phyloP scores from a whole-genome alignment of 2,113 vertebrate species.

The Labrus mixtus region DNA sequence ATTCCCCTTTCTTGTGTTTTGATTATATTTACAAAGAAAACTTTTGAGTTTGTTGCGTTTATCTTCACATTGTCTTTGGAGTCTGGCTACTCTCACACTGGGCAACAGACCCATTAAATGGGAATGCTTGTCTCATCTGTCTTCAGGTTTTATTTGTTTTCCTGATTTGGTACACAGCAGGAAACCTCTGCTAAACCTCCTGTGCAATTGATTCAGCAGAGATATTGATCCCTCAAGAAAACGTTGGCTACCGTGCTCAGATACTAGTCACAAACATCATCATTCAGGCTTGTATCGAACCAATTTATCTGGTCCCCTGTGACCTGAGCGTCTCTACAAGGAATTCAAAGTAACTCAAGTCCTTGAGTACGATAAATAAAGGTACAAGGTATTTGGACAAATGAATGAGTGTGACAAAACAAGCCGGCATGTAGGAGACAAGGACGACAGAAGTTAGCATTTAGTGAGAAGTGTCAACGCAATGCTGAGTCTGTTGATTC shows the following conservation, averaged over 20 bases:
- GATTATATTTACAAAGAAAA: slow-evolving; percentile 15
- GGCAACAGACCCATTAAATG: slow-evolving; percentile 43
- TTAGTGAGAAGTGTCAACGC: neutral
- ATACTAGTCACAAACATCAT: slow-evolving; percentile 46
- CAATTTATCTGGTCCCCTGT: slow-evolving; percentile 45
- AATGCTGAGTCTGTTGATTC: slow-evolving; percentile 4
- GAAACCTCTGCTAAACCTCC: slow-evolving; percentile 53
- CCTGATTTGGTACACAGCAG: slow-evolving; percentile 47
- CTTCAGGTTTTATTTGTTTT: slow-evolving; percentile 64
- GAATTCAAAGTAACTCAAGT: slow-evolving; percentile 32
- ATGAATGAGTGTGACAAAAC: slow-evolving; percentile 12
- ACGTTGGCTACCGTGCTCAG: slow-evolving; percentile 24
- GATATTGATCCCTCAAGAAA: slow-evolving; percentile 58
- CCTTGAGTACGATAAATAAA: slow-evolving; percentile 32
- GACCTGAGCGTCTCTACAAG: slow-evolving; percentile 23
- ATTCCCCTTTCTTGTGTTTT: slow-evolving; percentile 40
- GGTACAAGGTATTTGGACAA: slow-evolving; percentile 13
- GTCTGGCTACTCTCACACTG: slow-evolving; percentile 10
- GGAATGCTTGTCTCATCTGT: slow-evolving; percentile 47
- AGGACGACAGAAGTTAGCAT: slow-evolving; percentile 4
- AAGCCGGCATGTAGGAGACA: neutral
- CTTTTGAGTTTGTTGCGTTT: slow-evolving; percentile 43
- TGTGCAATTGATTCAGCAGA: slow-evolving; percentile 57
- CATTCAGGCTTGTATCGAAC: slow-evolving; percentile 49
- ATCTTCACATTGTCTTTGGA: slow-evolving; percentile 37